Evolutionary conservation across 2,888 invertebrate species (phyloP), one percentile per base, ranked within the genome.

Genomic region (Sinodicranocentrus sp.): DNA sequence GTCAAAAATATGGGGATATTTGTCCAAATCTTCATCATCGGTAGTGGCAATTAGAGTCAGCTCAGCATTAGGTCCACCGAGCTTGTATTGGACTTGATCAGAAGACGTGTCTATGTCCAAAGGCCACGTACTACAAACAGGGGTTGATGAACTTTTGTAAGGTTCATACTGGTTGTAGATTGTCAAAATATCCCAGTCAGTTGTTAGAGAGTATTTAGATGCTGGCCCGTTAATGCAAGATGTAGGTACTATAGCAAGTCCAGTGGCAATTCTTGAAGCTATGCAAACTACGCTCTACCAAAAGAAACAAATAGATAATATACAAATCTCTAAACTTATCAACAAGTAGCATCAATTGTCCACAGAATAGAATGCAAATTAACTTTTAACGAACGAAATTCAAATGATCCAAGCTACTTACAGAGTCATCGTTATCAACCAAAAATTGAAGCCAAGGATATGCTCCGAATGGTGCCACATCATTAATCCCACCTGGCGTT

Each of bases 101-200:
- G 67, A 65, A 0, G 67, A 54, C 65, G 65, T 76, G 54, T 76
- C 76, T 23, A 65, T 2, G 2, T 54, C 65, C 71, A 86, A 70
- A 44, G 82, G 85, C 75, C 73, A 77, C 23, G 65, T 70, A n/a
- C 68, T 72, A 67, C 87, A 87, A 28, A 87, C 83, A 13, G 85
- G 65, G 0, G 77, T 71, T 21, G 82, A 79, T 39, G 82, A 82
- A 59, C 86, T 87, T 80, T 86, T 82, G 80, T 84, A 87, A 6
- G 85, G 52, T 44, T 87, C 87, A 59, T 87, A 84, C 54, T 87
- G 86, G 44, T 87, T 87, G 33, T 84, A 84, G 44, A 84, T 77
- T 43, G 76, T 86, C 25, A 84, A 71, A 23, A 87, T 59, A 48
- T 87, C 87, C 87, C 87, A 87, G 44, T 87, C 87, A 8, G 75